Evolutionary conservation across 2,888 invertebrate species (phyloP), one percentile per base, ranked within the genome.

Genomic region (Eupithecia pulchellata): DNA sequence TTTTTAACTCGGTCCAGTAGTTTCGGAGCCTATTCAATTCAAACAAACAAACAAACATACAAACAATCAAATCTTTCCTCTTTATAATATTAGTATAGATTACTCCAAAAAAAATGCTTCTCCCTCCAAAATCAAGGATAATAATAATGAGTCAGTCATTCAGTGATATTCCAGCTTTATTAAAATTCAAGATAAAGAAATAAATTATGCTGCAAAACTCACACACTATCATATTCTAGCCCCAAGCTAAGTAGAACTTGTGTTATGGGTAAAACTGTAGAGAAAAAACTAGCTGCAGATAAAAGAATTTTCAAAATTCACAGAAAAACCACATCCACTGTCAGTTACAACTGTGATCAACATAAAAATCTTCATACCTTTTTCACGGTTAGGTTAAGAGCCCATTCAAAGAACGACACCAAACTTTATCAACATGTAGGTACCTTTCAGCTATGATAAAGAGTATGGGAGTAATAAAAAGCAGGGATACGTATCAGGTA

Each of bases 251-350:
- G n/a, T 20, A 47, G 20, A 47, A 20, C 9, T 47, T 20, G 20
- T 47, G 20, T 20, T 20, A 20, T 20, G 20, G 47, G 20, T 11
- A 11, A 25, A 52, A 4, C 20, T 4, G 25, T 52, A 25, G 11
- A 20, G 25, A 0, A 42, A 42, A 42, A n/a, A 20, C n/a, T 20
- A 2, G 20, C n/a, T 42, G 1, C 0, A 52, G 25, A 52, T 55
- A 55, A 55, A 55, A 25, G 14, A 6, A 17, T 29, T 57, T 57
- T 57, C 29, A 25, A 13, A 52, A 25, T 52, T 25, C 52, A 52
- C 52, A 52, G 47, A 52, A 52, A 47, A 52, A 52, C 52, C 52
- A 20, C 27, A 60, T 60, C 20, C 60, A 34, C 20, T n/a, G 30
- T 60, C 60, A 60, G 60, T 34, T 60, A 20, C 34, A 30, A 57